Conservation (phyloP, 1,140 invertebrate genomes). For the Ostrea edulis region DNA sequence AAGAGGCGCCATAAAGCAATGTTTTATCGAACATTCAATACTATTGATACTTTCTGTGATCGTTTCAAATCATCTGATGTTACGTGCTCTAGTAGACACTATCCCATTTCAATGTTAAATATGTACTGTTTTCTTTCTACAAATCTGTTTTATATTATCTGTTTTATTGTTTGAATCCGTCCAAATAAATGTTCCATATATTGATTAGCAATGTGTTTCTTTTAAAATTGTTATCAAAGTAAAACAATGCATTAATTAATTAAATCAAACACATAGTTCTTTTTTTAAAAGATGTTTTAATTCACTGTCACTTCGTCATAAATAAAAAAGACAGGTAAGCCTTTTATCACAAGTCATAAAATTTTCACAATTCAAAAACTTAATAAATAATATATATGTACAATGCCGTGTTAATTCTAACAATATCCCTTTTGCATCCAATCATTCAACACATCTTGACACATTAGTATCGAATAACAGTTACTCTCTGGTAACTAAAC, state of each 20-base stretch:
- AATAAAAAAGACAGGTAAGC: constrained; percentile 26
- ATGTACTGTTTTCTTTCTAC: not conserved
- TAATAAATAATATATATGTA: constrained; percentile 24
- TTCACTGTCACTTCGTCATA: not conserved
- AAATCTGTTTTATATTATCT: not conserved
- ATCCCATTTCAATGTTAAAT: not conserved
- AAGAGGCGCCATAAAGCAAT: not conserved
- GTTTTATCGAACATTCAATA: no score
- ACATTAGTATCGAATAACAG: constrained; percentile 11
- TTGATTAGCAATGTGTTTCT: not conserved
- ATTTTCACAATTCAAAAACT: constrained; percentile 26
- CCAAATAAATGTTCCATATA: not conserved
- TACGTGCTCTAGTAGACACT: not conserved
- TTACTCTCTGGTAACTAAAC: constrained; percentile 7
- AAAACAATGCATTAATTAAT: not conserved
- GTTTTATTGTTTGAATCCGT: not conserved
- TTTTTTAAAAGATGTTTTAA: not conserved
- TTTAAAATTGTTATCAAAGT: no score
- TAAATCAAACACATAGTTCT: not conserved
- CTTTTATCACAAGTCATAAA: constrained; percentile 38
- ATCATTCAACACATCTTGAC: constrained; percentile 26
- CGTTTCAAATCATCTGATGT: not conserved
- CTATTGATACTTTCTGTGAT: not conserved
- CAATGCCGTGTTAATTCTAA: constrained; percentile 2
- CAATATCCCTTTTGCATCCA: constrained; percentile 30